These are phyloP conservation scores for Euthynnus affinis DNA, from an alignment of 2,797 vertebrate species.

Conservation along the genomic window DNA sequence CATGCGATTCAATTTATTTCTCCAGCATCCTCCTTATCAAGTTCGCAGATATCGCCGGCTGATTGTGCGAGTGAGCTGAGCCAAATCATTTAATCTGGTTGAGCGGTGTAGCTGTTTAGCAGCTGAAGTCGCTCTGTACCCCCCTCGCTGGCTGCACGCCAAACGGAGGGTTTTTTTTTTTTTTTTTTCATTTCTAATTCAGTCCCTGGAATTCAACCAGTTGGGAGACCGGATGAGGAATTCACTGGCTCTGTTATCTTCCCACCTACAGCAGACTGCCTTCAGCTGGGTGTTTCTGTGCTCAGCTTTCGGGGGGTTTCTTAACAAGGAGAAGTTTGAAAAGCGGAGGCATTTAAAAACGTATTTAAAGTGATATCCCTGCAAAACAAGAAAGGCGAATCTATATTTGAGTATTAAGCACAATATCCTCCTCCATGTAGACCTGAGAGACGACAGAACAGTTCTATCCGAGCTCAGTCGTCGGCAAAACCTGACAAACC, in stretches of 20 bases:
- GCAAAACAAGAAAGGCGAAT: not conserved
- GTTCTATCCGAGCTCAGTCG: too few species aligned
- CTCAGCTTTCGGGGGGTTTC: not conserved
- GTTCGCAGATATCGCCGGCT: not conserved
- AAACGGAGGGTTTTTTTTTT: not conserved
- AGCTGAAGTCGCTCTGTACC: not conserved
- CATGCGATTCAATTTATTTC: constrained; percentile 6
- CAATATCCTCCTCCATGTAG: too few species aligned
- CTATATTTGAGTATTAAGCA: not conserved
- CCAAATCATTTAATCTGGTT: constrained; percentile 11
- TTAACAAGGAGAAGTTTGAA: not conserved
- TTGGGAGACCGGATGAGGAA: not conserved
- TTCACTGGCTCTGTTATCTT: not conserved
- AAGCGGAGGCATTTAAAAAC: not conserved
- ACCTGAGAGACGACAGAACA: too few species aligned
- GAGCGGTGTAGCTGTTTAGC: constrained; percentile 8
- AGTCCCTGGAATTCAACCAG: not conserved
- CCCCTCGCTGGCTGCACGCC: not conserved
- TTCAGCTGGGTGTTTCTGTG: not conserved
- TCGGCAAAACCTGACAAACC: too few species aligned
- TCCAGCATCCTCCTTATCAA: constrained; percentile 1
- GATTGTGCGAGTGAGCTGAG: not conserved
- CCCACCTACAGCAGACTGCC: not conserved
- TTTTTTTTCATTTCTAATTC: not conserved
- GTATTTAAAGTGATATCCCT: not conserved